These are phyloP conservation scores for Unio delphinus DNA, from an alignment of 2,888 invertebrate species.

Conservation along the genomic window DNA sequence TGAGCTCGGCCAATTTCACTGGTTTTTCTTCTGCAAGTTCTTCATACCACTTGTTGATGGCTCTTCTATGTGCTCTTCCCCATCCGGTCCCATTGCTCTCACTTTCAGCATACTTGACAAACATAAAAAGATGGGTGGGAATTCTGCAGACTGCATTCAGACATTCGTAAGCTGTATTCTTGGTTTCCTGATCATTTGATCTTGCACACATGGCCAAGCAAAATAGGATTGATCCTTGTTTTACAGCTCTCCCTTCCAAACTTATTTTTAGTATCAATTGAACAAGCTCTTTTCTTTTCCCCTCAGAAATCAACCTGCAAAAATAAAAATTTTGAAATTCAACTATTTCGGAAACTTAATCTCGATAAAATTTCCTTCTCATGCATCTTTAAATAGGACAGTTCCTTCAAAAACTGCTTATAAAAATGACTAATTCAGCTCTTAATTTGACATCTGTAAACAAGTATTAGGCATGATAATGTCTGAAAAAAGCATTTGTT, in stretches of 20 bases:
- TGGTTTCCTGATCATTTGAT: conserved; percentile 70
- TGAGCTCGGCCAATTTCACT: conserved; percentile 77
- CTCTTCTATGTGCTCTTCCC: conserved; percentile 79
- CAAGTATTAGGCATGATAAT: too few relatives aligned
- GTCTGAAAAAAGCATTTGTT: too few relatives aligned
- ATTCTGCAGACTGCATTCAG: conserved; percentile 76
- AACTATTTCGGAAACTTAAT: too few relatives aligned
- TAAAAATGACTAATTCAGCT: too few relatives aligned
- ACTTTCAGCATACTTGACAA: conserved; percentile 76
- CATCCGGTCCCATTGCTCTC: conserved; percentile 74
- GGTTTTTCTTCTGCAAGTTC: conserved; percentile 16
- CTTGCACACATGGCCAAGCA: conserved; percentile 78
- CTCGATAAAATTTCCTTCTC: too few relatives aligned
- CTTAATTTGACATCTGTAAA: too few relatives aligned
- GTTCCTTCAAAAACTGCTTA: too few relatives aligned
- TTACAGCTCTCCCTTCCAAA: conserved; percentile 70
- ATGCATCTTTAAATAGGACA: too few relatives aligned
- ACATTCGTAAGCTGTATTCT: conserved; percentile 75
- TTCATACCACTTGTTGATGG: conserved; percentile 79
- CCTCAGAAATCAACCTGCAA: conserved; percentile 57
- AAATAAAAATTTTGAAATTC: too few relatives aligned
- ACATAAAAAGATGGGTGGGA: conserved; percentile 79
- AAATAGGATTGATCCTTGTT: conserved; percentile 74
- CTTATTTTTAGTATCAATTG: conserved; percentile 63
- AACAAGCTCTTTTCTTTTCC: conserved; percentile 64